A percentile compares a stretch with the other conserved stretches of the same genome.
Conservation (phyloP, 2,113 vertebrate genomes). For the Phrynocephalus versicolor region DNA sequence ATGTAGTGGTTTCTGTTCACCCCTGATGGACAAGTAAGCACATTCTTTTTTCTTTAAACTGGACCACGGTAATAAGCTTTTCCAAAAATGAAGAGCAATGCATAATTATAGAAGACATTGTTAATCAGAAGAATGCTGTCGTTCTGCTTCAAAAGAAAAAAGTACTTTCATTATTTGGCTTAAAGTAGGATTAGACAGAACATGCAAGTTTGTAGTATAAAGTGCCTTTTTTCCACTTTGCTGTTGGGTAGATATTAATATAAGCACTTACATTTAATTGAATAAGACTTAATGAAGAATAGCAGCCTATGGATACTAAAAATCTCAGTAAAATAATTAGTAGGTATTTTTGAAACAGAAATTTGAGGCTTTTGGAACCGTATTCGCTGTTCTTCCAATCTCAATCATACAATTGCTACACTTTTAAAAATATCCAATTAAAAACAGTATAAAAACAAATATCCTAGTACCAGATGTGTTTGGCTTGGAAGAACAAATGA, state of each 20-base stretch:
- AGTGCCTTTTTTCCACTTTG: not conserved
- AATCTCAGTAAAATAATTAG: not conserved
- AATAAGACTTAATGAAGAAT: constrained; percentile 18
- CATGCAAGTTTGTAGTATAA: not conserved
- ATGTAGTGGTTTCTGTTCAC: too few species aligned
- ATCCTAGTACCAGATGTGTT: not conserved
- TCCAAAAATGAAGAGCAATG: not conserved
- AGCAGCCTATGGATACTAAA: not conserved
- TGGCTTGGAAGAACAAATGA: not conserved
- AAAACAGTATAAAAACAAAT: not conserved
- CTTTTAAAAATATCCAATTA: not conserved
- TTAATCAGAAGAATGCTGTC: too few species aligned
- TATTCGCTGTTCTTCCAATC: constrained; percentile 3
- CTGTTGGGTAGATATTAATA: constrained; percentile 10
- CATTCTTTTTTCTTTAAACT: not conserved
- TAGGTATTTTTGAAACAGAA: not conserved
- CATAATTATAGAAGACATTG: too few species aligned
- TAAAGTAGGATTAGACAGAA: constrained; percentile 1
- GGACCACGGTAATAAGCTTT: not conserved
- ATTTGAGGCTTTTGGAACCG: not conserved
- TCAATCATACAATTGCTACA: constrained; percentile 4
- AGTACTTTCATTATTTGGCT: not conserved
- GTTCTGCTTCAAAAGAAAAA: not conserved
- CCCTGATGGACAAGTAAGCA: not conserved
- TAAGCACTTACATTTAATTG: not conserved